Percentiles rank a stretch among this genome's conserved stretches.
These are phyloP conservation scores for Notarius lentiginosus DNA, from an alignment of 2,113 vertebrate genomes.

Conservation along the genomic window DNA sequence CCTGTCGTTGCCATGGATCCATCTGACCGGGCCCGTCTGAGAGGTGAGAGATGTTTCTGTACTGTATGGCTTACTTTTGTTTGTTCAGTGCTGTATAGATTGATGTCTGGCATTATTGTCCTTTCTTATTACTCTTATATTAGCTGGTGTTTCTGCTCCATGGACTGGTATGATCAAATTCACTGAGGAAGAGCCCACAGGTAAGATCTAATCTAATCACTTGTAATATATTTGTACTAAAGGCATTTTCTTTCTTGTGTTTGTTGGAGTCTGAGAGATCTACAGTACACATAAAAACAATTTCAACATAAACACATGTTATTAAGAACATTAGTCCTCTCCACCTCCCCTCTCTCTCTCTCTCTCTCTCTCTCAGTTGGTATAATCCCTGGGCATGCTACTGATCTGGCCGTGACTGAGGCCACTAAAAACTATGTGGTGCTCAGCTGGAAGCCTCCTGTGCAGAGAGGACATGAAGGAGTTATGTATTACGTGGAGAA, in stretches of 20 bases:
- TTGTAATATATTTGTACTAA: not conserved
- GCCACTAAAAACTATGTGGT: constrained; percentile 98
- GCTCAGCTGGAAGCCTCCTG: constrained; percentile 95
- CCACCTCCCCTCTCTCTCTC: constrained; percentile 6
- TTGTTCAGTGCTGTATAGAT: not conserved
- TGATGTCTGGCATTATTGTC: not conserved
- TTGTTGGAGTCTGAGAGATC: not conserved
- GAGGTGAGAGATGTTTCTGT: constrained; percentile 68
- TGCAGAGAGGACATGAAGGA: constrained; percentile 94
- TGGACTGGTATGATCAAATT: constrained; percentile 99
- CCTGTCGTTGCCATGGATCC: constrained; percentile 89
- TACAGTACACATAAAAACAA: constrained; percentile 6
- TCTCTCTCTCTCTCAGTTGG: constrained; percentile 77
- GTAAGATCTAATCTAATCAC: constrained; percentile 61
- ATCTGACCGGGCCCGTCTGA: constrained; percentile 85
- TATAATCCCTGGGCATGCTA: constrained; percentile 86
- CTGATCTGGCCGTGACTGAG: constrained; percentile 88
- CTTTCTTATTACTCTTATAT: not conserved
- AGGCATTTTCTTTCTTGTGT: not conserved
- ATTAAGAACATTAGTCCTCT: not conserved
- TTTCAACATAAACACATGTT: not conserved
- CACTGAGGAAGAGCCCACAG: constrained; percentile 93
- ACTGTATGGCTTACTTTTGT: not conserved
- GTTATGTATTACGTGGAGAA: constrained; percentile 98
- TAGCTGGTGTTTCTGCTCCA: constrained; percentile 90